Base-by-base conservation (phyloP, 1,140 invertebrate genomes). In the Apis dorsata region DNA sequence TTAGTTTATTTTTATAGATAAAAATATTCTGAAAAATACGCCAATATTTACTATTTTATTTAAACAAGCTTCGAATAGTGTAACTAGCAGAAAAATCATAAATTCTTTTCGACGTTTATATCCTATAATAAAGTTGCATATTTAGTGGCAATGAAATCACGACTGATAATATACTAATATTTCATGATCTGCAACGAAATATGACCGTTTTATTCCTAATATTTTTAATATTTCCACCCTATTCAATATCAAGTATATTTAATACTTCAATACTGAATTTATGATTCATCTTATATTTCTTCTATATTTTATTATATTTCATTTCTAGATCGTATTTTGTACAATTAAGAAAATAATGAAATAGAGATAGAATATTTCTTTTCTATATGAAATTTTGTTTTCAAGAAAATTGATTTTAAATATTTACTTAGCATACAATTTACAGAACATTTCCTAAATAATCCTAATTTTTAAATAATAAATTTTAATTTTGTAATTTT, bases 81-180 rank as follows among this genome's bases (percentile, higher is more conserved):
- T 53, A 70, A 70, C 44, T 51, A 17, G 1, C 19, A 19, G 17
- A 44, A 13, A 28, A 57, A 57, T 72, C 71, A 12, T 72, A 57
- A 72, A 57, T 34, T 73, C 2, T 21, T 21, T 8, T 28, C 10
- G 24, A 57, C 71, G 51, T 73, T 73, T 73, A 73, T 73, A 28
- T n/a, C 9, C 8, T 2, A 28, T 21, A 34, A 73, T 57, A 34
- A 73, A 59, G 21, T 5, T 59, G 28, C 24, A 44, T 73, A 57
- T 59, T 59, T 73, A 73, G 71, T 34, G 28, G 71, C 11, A 34
- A 21, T 73, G 19, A 73, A 59, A 28, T 73, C 15, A 21, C 24
- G 10, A 28, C 24, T 19, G 17, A 13, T 34, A 55, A 21, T 13
- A 53, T 19, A 44, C 34, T 44, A 8, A 34, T 10, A n/a, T 24